Evolutionary conservation across 2,113 vertebrate species (phyloP).

Genomic region (Hipposideros armiger): DNA sequence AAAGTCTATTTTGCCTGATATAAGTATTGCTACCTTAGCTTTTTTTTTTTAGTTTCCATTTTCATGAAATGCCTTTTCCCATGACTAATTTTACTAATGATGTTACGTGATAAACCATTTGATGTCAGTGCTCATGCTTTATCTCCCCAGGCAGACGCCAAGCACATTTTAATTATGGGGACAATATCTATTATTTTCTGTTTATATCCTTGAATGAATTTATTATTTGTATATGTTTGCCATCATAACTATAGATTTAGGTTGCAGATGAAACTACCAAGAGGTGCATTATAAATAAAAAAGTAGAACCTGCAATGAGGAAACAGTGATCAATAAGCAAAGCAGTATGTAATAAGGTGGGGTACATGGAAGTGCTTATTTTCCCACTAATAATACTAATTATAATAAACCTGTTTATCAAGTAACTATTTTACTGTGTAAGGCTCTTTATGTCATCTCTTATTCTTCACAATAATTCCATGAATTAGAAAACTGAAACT

Average conservation of each 20-base stretch:
- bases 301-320: slow-evolving; percentile 38
- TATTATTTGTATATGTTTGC: slow-evolving; percentile 31
- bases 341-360: slow-evolving; percentile 56
- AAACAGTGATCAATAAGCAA: slow-evolving; percentile 47
- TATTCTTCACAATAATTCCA: slow-evolving; percentile 26
- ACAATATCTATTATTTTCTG: slow-evolving; percentile 45
- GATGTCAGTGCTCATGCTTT: not conserved
- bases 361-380: slow-evolving; percentile 41
- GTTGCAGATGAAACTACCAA: slow-evolving; percentile 40
- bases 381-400: slow-evolving; percentile 64
- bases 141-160: not conserved
- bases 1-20: too few relatives aligned
- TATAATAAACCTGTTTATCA: slow-evolving; percentile 60
- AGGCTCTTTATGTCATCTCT: not conserved
- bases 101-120: not conserved
- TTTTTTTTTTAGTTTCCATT: too few relatives aligned
- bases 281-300: slow-evolving; percentile 29
- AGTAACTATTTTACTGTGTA: slow-evolving; percentile 49
- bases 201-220: slow-evolving; percentile 17
- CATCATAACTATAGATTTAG: slow-evolving; percentile 22
- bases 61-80: too few relatives aligned
- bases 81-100: slow-evolving; percentile 1
- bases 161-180: not conserved
- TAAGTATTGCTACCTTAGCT: too few relatives aligned
- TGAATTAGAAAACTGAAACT: slow-evolving; percentile 50